These are phyloP conservation scores for Tokudaia muenninki DNA, from an alignment of 2,797 vertebrate genomes.

Conservation along the genomic window DNA sequence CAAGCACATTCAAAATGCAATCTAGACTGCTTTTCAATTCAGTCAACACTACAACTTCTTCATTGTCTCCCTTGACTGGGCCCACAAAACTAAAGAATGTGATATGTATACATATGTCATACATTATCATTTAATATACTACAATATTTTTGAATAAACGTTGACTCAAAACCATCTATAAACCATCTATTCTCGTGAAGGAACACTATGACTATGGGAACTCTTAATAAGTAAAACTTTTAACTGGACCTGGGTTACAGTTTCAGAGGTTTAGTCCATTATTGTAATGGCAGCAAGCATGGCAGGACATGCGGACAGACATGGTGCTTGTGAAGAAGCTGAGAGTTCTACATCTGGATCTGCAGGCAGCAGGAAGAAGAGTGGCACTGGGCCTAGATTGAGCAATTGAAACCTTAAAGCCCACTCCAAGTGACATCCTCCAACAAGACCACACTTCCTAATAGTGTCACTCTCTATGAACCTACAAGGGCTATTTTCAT, in stretches of 20 bases:
- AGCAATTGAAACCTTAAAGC: neutral
- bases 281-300: neutral
- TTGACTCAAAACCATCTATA: neutral
- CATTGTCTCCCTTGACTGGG: neutral
- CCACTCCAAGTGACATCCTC: neutral
- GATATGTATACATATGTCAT: neutral
- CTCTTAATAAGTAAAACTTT: neutral
- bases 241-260: neutral
- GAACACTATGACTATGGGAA: neutral
- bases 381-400: neutral
- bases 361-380: neutral
- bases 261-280: neutral
- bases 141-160: neutral
- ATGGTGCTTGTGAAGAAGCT: neutral
- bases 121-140: neutral
- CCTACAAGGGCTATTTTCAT: neutral
- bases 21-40: neutral
- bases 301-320: neutral
- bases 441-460: neutral
- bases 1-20: neutral
- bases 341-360: neutral
- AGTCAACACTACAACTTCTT: neutral
- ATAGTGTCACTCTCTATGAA: neutral
- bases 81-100: neutral
- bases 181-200: neutral